These are phyloP conservation scores for Copsychus sechellarum DNA, from an alignment of 2,113 vertebrate genomes.

Conservation along the genomic window DNA sequence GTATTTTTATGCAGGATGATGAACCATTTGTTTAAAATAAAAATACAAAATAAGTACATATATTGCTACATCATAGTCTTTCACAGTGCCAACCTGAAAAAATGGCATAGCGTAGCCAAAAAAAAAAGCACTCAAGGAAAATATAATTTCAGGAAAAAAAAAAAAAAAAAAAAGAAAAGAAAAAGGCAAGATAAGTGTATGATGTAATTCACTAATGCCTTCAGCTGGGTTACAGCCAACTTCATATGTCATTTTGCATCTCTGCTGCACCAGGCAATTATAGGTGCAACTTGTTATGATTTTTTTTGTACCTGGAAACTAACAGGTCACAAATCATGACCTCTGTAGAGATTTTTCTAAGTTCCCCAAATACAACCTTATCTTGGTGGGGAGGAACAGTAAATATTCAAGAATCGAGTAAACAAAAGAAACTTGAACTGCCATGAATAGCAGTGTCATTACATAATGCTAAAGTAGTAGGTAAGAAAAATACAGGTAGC, in stretches of 20 bases:
- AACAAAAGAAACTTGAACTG: background rate
- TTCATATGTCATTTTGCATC: background rate
- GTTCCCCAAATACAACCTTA: background rate
- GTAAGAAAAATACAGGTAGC: background rate
- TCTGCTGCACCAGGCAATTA: background rate
- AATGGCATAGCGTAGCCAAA: background rate
- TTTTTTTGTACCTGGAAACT: background rate
- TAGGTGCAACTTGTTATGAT: background rate
- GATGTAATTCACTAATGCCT: slow-evolving; percentile 34
- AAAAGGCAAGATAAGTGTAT: slow-evolving; percentile 13
- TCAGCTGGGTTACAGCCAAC: slow-evolving; percentile 17
- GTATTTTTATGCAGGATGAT: background rate
- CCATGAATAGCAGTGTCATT: background rate
- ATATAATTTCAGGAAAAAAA: slow-evolving; percentile 21
- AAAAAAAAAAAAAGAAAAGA: background rate
- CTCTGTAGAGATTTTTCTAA: background rate
- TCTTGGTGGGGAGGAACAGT: background rate
- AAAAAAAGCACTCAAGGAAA: slow-evolving; percentile 6
- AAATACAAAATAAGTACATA: background rate
- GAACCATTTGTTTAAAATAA: slow-evolving; percentile 6
- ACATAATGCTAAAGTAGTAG: background rate
- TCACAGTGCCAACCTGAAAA: background rate
- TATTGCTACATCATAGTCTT: background rate
- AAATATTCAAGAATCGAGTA: background rate
- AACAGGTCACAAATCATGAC: background rate